Percentiles rank a stretch among this genome's conserved stretches.
phyloP scores from a whole-genome alignment of 2,797 vertebrate genomes.

The Coregonus ussuriensis region DNA sequence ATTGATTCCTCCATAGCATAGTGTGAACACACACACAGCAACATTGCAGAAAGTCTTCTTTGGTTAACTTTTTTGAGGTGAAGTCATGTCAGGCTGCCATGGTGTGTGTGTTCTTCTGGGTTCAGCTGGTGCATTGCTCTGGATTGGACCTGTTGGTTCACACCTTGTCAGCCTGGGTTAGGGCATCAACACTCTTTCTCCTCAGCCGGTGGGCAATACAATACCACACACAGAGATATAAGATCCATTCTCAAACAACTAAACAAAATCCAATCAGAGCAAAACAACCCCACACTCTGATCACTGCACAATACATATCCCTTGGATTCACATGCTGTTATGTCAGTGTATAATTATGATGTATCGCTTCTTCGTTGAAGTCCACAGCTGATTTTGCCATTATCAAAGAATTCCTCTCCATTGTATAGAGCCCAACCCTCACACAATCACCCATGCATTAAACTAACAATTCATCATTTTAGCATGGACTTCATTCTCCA shows the following conservation, averaged over 20 bases:
- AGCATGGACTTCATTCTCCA: background rate
- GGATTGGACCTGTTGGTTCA: background rate
- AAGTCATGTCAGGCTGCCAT: conserved; percentile 1
- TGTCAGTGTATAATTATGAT: background rate
- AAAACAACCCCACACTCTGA: background rate
- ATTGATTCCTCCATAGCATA: conserved; percentile 3
- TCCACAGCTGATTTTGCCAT: background rate
- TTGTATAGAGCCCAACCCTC: background rate
- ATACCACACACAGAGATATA: background rate
- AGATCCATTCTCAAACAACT: background rate
- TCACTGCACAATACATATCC: no score
- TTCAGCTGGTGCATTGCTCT: background rate
- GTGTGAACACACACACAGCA: background rate
- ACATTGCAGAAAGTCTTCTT: background rate
- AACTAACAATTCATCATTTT: background rate
- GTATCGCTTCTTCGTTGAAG: background rate
- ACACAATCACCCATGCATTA: background rate
- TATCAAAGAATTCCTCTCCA: background rate
- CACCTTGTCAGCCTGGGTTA: background rate
- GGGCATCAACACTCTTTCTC: background rate
- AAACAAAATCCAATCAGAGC: background rate
- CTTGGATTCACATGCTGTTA: no score
- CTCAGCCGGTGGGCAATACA: background rate
- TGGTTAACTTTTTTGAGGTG: background rate
- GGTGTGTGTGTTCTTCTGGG: background rate